Conservation (phyloP, 2,113 vertebrate species). For the Aegotheles bennettii region DNA sequence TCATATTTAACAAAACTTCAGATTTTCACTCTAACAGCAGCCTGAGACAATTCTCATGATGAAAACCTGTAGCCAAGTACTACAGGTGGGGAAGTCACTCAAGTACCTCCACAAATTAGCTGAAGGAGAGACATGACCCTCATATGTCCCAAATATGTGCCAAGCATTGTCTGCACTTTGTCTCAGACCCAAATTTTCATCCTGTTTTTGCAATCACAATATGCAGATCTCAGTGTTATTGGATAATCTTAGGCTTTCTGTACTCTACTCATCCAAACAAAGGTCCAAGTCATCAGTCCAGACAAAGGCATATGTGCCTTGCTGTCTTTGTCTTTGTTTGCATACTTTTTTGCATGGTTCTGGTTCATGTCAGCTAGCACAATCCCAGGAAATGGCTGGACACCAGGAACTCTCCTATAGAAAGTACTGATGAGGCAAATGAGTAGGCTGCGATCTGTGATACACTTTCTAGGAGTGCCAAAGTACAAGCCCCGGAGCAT, state of each 20-base stretch:
- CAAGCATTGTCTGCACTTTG: neutral
- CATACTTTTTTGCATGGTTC: neutral
- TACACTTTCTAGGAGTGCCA: neutral
- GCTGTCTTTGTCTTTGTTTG: neutral
- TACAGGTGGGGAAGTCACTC: neutral
- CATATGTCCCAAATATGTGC: neutral
- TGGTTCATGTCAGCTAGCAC: neutral
- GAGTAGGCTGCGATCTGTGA: neutral
- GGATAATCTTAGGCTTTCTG: neutral
- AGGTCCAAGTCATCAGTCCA: neutral
- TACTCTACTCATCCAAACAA: neutral
- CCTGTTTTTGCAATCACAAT: neutral
- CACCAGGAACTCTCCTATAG: neutral
- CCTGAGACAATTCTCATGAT: neutral
- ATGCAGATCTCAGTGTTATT: neutral
- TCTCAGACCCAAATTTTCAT: neutral
- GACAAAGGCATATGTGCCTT: rapidly evolving
- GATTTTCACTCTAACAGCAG: neutral
- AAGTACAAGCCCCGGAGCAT: neutral
- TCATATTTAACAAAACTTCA: neutral
- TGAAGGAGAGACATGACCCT: neutral
- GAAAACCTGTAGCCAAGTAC: neutral
- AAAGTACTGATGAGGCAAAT: neutral
- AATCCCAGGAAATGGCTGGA: neutral
- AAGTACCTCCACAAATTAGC: neutral